Evolutionary conservation across 2,888 invertebrate species (phyloP).

Genomic region (Mesochorus sp.): DNA sequence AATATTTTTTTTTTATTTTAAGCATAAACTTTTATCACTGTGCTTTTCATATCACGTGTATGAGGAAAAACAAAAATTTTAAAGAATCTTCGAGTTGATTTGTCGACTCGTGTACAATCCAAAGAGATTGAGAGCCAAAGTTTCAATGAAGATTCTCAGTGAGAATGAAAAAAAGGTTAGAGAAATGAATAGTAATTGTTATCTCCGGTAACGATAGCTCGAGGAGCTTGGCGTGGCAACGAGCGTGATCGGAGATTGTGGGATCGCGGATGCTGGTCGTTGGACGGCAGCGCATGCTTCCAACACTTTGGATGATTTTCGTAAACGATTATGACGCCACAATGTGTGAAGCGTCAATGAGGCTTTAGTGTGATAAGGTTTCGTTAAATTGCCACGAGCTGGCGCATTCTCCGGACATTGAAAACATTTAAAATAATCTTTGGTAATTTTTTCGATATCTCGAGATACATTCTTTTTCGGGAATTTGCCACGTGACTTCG

Average conservation of each 20-base stretch:
- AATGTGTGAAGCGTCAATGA: slow-evolving; percentile 83
- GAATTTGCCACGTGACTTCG: slow-evolving; percentile 64
- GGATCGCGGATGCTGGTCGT: not conserved
- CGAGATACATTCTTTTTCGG: slow-evolving; percentile 70
- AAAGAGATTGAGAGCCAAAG: too few species aligned
- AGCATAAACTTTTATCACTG: too few species aligned
- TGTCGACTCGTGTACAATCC: too few species aligned
- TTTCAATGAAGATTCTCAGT: too few species aligned
- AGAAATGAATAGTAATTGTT: slow-evolving; percentile 60
- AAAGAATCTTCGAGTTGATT: too few species aligned
- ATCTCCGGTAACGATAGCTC: slow-evolving; percentile 68
- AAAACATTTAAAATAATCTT: slow-evolving; percentile 70
- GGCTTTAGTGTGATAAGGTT: slow-evolving; percentile 82
- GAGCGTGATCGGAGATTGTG: slow-evolving; percentile 68
- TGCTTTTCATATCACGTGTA: too few species aligned
- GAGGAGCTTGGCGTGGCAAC: slow-evolving; percentile 68
- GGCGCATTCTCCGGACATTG: slow-evolving; percentile 78
- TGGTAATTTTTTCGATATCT: slow-evolving; percentile 54
- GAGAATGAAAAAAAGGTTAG: not conserved
- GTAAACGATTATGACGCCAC: slow-evolving; percentile 82
- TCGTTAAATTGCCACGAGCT: slow-evolving; percentile 78
- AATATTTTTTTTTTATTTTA: too few species aligned
- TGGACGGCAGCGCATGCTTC: not conserved
- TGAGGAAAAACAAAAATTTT: too few species aligned
- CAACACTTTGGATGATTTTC: not conserved